These are phyloP conservation scores for Halichoerus grypus DNA, from an alignment of 2,113 vertebrate species.

Conservation along the genomic window DNA sequence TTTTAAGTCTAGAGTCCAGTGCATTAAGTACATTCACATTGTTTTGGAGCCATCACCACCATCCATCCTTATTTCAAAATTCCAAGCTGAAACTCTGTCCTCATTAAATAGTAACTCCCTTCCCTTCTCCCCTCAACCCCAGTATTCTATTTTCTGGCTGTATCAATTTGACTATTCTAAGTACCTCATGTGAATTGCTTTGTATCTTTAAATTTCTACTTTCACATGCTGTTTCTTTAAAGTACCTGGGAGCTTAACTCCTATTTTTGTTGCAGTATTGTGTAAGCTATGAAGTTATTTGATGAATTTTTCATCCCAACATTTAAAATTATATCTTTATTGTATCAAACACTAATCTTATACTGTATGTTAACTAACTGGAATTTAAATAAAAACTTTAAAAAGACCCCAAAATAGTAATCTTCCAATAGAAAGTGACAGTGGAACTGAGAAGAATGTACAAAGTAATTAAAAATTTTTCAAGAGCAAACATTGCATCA, in stretches of 20 bases:
- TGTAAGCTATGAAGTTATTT: background rate
- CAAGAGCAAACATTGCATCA: background rate
- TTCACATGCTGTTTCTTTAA: background rate
- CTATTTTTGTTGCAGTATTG: background rate
- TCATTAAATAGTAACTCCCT: background rate
- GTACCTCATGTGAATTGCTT: background rate
- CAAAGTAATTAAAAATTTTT: conserved; percentile 9
- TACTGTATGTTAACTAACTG: background rate
- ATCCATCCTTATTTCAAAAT: background rate
- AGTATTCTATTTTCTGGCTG: background rate
- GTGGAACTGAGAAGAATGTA: conserved; percentile 35
- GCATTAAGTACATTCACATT: background rate
- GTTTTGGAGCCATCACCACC: background rate
- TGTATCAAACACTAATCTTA: background rate
- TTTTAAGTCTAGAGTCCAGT: background rate
- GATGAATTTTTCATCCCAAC: background rate
- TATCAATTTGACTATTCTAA: background rate
- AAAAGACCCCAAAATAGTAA: background rate
- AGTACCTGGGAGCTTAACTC: background rate
- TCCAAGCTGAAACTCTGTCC: background rate
- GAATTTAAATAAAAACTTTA: background rate
- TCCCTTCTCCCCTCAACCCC: background rate
- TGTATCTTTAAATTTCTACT: background rate
- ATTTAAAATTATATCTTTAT: conserved; percentile 15
- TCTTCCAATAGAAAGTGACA: background rate